Conservation (phyloP, 2,797 vertebrate genomes). For the Molossus molossus region DNA sequence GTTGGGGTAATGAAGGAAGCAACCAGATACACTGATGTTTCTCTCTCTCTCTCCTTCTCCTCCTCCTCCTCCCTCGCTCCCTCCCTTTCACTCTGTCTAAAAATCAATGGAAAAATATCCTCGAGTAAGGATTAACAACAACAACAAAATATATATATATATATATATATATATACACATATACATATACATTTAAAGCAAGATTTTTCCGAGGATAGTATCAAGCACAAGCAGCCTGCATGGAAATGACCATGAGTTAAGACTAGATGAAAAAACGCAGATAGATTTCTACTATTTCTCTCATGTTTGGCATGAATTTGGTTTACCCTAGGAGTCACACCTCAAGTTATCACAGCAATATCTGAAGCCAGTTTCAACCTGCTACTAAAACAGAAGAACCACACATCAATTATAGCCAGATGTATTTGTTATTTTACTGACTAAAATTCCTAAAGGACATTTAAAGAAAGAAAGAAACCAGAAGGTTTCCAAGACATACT, state of each 20-base stretch:
- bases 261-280: neutral
- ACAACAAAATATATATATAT: no score
- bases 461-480: neutral
- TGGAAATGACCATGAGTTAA: neutral
- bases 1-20: no score
- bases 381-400: conserved; percentile 9
- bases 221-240: neutral
- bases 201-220: neutral
- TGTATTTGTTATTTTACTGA: neutral
- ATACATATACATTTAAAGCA: neutral
- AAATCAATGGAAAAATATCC: no score
- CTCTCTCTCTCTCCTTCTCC: no score
- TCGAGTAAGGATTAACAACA: neutral
- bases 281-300: neutral
- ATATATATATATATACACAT: no score
- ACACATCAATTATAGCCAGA: neutral
- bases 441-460: conserved; percentile 32
- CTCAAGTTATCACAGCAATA: neutral
- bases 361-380: neutral
- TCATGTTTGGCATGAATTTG: neutral
- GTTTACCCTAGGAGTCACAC: neutral
- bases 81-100: no score
- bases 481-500: neutral
- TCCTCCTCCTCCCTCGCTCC: no score
- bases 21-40: no score